Conservation (phyloP, 2,113 vertebrate species). For the Aleadryas rufinucha region DNA sequence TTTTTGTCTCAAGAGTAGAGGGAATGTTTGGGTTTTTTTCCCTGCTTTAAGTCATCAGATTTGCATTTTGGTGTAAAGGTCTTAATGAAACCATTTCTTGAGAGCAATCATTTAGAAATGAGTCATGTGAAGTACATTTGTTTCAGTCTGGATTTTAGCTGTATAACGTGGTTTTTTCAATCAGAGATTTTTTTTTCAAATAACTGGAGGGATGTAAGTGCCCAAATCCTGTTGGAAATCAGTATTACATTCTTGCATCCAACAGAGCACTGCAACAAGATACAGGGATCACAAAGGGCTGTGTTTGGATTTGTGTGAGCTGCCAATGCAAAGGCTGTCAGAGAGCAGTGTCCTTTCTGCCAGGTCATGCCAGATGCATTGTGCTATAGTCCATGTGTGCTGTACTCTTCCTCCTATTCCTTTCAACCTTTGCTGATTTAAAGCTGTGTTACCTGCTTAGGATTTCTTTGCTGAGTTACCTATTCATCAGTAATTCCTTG, state of each 20-base stretch:
- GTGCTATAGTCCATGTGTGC: accelerated
- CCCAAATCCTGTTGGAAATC: not conserved
- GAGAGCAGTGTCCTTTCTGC: not conserved
- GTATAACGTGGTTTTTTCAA: not conserved
- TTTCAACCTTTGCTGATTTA: not conserved
- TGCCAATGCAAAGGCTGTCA: not conserved
- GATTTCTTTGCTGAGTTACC: not conserved
- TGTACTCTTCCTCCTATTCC: not conserved
- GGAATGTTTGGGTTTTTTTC: accelerated
- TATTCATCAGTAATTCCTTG: not conserved
- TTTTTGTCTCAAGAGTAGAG: not conserved
- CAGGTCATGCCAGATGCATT: not conserved
- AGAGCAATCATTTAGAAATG: not conserved
- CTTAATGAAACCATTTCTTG: not conserved
- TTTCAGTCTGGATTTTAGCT: not conserved
- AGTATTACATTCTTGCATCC: accelerated
- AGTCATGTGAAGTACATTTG: accelerated
- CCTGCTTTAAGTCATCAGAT: not conserved
- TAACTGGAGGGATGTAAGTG: not conserved
- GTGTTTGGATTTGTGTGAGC: not conserved
- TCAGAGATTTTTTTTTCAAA: not conserved
- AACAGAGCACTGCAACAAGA: not conserved
- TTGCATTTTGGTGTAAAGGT: not conserved
- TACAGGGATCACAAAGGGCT: not conserved
- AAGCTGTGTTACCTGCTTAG: not conserved